Evolutionary conservation across 2,113 vertebrate genomes (phyloP).

Genomic region (Scartelaos histophorus): DNA sequence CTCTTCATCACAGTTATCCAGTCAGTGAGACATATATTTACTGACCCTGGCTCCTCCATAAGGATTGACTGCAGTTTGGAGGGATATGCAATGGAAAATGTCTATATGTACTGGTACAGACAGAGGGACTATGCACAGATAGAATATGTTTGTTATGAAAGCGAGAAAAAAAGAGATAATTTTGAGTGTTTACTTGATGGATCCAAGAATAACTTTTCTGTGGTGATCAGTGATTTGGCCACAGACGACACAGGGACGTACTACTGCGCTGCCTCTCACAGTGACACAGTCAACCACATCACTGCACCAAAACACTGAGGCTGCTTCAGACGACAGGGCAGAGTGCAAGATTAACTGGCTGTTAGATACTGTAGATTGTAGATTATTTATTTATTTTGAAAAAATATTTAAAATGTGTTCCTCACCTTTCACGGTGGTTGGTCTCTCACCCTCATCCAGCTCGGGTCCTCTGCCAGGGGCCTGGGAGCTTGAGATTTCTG

Average conservation of each 20-base stretch:
- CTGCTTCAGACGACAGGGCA: conserved; percentile 12
- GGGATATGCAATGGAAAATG: conserved; percentile 50
- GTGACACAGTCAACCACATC: conserved; percentile 35
- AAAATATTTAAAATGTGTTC: no score
- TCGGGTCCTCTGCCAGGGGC: no score
- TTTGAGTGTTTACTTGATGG: background rate
- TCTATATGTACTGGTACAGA: conserved; percentile 70
- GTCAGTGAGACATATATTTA: conserved; percentile 8
- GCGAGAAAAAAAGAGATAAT: background rate
- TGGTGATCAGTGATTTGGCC: conserved; percentile 38
- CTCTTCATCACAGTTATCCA: conserved; percentile 51
- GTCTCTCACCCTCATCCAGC: no score
- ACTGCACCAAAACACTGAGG: conserved; percentile 51
- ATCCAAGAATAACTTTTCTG: conserved; percentile 55
- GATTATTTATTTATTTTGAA: no score
- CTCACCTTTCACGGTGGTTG: no score
- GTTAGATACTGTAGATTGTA: no score
- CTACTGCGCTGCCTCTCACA: conserved; percentile 71
- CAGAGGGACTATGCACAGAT: conserved; percentile 19
- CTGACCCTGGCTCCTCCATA: background rate
- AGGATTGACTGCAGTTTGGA: conserved; percentile 52
- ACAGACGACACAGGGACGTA: conserved; percentile 62
- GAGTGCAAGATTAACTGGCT: no score
- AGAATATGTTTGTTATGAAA: conserved; percentile 49
- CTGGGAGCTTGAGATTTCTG: no score